These are phyloP conservation scores for Cantharis rustica DNA, from an alignment of 2,888 invertebrate species.

Conservation along the genomic window DNA sequence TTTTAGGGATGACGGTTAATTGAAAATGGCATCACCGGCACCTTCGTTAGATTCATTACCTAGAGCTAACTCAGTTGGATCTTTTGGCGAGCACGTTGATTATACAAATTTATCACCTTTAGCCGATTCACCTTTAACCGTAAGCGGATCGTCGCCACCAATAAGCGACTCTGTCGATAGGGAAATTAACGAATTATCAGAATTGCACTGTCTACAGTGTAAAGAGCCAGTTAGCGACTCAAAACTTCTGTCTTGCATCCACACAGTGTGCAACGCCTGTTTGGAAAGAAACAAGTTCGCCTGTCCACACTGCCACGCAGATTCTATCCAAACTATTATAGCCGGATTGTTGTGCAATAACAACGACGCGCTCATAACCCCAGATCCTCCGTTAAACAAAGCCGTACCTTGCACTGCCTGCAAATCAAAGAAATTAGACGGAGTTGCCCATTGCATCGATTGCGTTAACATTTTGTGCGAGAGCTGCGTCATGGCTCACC, in stretches of 20 bases:
- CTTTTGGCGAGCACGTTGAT: slow-evolving; percentile 80
- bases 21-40: slow-evolving; percentile 92
- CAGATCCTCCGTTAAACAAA: slow-evolving; percentile 47
- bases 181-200: slow-evolving; percentile 50
- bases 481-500: slow-evolving; percentile 98
- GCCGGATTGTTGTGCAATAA: slow-evolving; percentile 49
- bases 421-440: slow-evolving; percentile 92
- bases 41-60: slow-evolving; percentile 92
- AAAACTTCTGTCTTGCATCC: slow-evolving; percentile 82
- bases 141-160: slow-evolving; percentile 87
- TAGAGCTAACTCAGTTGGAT: slow-evolving; percentile 90
- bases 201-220: slow-evolving; percentile 69
- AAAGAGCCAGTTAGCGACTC: slow-evolving; percentile 76
- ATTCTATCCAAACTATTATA: slow-evolving; percentile 57
- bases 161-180: slow-evolving; percentile 83
- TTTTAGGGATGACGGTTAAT: slow-evolving; percentile 85
- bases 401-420: slow-evolving; percentile 90
- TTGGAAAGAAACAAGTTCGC: slow-evolving; percentile 78
- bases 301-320: slow-evolving; percentile 70
- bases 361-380: slow-evolving; percentile 52
- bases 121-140: slow-evolving; percentile 76
- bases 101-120: slow-evolving; percentile 66
- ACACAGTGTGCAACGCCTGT: slow-evolving; percentile 83
- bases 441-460: slow-evolving; percentile 94
- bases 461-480: slow-evolving; percentile 96